Base-by-base conservation (phyloP, 2,113 vertebrate species). In the Tapirus terrestris region DNA sequence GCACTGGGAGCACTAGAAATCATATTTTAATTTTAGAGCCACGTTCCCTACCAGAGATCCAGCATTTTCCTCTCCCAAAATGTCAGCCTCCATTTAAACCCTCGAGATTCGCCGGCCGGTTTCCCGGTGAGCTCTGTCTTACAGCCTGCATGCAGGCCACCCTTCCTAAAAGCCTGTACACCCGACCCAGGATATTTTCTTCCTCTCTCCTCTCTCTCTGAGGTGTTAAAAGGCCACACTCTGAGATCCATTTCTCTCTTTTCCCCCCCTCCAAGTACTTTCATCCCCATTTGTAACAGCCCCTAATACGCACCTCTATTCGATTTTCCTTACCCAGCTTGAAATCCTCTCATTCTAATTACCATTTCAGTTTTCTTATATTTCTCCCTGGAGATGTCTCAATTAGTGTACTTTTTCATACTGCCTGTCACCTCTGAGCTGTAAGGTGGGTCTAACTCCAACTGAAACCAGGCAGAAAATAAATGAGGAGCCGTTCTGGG, bases 331-430 rank as follows among this genome's bases (percentile, higher is more conserved):
- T 97, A 97, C 98, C 97, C 98, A 98, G 98, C 98, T 98, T 98
- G 98, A 98, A 98, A 98, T 67, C 93, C 96, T 97, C 98, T 98
- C 98, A 97, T 98, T 98, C 98, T 99, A 99, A 99, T 99, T 99
- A 99, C 98, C 97, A 95, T 98, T 98, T 98, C 98, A 96, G 98
- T 98, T 99, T 98, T 98, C 98, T 97, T 97, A 83, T 94, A 98
- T 98, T 92, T 98, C 98, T 98, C 99, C 99, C 99, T 94, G 3
- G 99, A 98, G 99, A 98, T 98, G 98, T 98, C 99, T 99, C 99
- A 99, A 99, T 99, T 99, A 99, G 99, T 97, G 98, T 98, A 96
- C 98, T 98, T 99, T 98, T 98, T 99, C 98, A 98, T 97, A 97
- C 98, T 33, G 97, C 98, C 98, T 99, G 99, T 99, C 99, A 99